Percentiles rank a stretch among this genome's conserved stretches.
phyloP scores from a whole-genome alignment of 2,113 vertebrate genomes.

The Sula dactylatra region DNA sequence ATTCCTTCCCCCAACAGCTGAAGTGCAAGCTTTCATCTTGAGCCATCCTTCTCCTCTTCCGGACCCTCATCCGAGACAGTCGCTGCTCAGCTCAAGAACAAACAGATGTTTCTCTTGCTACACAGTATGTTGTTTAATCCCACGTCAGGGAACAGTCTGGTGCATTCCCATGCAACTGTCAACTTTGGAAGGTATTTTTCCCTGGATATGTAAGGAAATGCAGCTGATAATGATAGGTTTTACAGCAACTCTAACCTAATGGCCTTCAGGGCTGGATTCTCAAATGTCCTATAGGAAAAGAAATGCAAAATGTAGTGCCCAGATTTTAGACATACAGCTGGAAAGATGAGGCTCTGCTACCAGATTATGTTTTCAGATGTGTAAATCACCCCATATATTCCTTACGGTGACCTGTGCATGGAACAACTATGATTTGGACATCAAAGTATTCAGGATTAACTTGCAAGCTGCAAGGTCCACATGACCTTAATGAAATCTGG shows the following conservation, averaged over 20 bases:
- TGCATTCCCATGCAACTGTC: not conserved
- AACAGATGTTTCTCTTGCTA: slow-evolving; percentile 48
- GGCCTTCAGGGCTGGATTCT: not conserved
- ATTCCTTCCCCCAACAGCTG: not conserved
- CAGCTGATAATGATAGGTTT: not conserved
- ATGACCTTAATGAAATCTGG: not conserved
- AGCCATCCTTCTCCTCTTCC: not conserved
- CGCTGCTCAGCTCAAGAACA: slow-evolving; percentile 21
- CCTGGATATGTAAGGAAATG: not conserved
- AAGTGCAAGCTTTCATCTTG: not conserved
- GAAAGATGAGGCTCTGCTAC: not conserved
- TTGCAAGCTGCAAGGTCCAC: not conserved
- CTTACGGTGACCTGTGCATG: not conserved
- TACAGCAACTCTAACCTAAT: not conserved
- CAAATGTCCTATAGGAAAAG: not conserved
- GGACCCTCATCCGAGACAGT: not conserved
- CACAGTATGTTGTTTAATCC: slow-evolving; percentile 40
- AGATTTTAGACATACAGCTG: not conserved
- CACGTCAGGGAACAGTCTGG: slow-evolving; percentile 4
- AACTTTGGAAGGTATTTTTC: not conserved
- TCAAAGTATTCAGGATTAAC: not conserved
- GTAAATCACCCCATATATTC: not conserved
- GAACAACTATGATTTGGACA: not conserved
- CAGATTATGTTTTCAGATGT: not conserved
- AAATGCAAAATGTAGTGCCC: not conserved